Conservation (phyloP, 2,888 invertebrate species). For the Apamea crenata region DNA sequence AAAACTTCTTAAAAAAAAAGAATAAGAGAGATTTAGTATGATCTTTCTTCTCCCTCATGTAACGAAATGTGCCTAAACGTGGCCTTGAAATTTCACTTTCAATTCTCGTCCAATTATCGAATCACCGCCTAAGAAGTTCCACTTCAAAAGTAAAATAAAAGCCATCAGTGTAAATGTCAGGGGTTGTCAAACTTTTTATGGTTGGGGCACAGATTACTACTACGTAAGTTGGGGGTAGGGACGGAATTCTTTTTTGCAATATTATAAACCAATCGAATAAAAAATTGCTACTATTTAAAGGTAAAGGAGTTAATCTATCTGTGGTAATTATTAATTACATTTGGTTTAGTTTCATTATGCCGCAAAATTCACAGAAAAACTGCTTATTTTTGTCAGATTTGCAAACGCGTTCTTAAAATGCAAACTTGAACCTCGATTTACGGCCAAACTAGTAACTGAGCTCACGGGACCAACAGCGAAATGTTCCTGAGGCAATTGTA, state of each 20-base stretch:
- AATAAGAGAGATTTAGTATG: too few relatives aligned
- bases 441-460: background rate
- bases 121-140: too few relatives aligned
- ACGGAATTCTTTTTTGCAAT: background rate
- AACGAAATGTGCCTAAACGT: too few relatives aligned
- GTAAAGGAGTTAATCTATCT: background rate
- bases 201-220: too few relatives aligned
- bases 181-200: background rate
- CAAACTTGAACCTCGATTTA: slow-evolving; percentile 1
- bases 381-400: background rate
- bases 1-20: too few relatives aligned
- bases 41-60: too few relatives aligned
- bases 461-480: too few relatives aligned
- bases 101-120: too few relatives aligned
- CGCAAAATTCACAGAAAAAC: background rate
- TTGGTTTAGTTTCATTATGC: background rate
- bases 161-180: background rate
- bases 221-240: too few relatives aligned
- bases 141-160: background rate
- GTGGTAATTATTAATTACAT: background rate
- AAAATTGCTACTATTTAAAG: background rate
- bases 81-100: too few relatives aligned
- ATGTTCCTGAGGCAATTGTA: background rate
- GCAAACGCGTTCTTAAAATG: too few relatives aligned
- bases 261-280: background rate